Conservation (phyloP, 2,113 vertebrate species). For the Bostrychus sinensis region DNA sequence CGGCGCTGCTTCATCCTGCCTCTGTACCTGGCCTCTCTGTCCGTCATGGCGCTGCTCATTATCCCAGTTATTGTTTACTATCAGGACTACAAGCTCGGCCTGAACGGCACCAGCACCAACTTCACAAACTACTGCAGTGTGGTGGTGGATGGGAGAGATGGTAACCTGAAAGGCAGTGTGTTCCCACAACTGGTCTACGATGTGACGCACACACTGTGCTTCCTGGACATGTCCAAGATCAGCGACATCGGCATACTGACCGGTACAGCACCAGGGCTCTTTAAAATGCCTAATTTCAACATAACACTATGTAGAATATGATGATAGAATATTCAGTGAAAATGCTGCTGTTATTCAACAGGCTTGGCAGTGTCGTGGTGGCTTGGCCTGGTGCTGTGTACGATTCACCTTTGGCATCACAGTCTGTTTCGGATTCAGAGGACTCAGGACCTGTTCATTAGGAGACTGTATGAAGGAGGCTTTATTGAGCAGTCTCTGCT, state of each 20-base stretch:
- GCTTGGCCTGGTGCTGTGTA: slow-evolving; percentile 65
- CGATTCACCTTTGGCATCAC: slow-evolving; percentile 65
- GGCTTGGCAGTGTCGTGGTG: slow-evolving; percentile 63
- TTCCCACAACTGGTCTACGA: slow-evolving; percentile 49
- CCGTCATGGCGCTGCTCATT: slow-evolving; percentile 55
- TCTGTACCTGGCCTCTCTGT: slow-evolving; percentile 68
- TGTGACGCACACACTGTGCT: slow-evolving; percentile 54
- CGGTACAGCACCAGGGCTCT: slow-evolving; percentile 23
- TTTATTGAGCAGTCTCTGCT: slow-evolving; percentile 79
- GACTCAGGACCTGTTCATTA: slow-evolving; percentile 70
- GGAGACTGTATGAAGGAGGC: slow-evolving; percentile 69
- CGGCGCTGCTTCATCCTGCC: slow-evolving; percentile 72
- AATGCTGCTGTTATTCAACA: not conserved
- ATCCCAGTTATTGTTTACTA: slow-evolving; percentile 33
- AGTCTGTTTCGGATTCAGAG: slow-evolving; percentile 70
- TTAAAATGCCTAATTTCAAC: not conserved
- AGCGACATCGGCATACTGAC: slow-evolving; percentile 33
- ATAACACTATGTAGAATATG: not conserved
- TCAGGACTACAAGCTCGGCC: slow-evolving; percentile 1
- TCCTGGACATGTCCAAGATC: slow-evolving; percentile 31
- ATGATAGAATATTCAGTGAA: not conserved
- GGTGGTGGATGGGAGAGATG: slow-evolving; percentile 8
- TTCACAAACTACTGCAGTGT: slow-evolving; percentile 48
- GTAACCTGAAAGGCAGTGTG: not conserved
- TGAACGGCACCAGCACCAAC: slow-evolving; percentile 31